phyloP scores from a whole-genome alignment of 2,888 invertebrate species.

The Lydus trimaculatus region DNA sequence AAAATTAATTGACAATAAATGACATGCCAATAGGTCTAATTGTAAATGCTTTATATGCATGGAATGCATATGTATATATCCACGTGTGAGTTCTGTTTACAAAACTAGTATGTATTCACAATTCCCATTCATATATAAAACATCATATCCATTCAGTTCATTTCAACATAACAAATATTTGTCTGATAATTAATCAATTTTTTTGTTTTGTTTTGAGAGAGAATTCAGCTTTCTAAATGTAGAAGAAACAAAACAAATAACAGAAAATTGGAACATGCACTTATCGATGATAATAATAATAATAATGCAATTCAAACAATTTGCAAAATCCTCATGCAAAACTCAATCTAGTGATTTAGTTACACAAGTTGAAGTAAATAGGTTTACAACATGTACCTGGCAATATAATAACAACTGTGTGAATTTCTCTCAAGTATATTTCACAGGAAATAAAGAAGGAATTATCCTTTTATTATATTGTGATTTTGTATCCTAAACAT shows the following conservation, averaged over 20 bases:
- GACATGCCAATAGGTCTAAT: conserved; percentile 2
- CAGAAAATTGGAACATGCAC: neutral
- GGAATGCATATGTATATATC: neutral
- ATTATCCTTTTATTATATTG: no score
- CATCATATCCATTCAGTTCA: neutral
- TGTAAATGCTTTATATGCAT: conserved; percentile 8
- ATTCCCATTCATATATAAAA: neutral
- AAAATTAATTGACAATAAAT: conserved; percentile 11
- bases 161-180: conserved; percentile 2
- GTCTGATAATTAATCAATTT: neutral
- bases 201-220: neutral
- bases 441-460: conserved; percentile 29
- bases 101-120: conserved; percentile 3
- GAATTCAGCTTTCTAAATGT: neutral
- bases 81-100: conserved; percentile 9
- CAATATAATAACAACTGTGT: conserved; percentile 37
- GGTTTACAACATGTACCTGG: conserved; percentile 26
- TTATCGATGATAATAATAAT: neutral
- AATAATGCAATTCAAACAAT: neutral
- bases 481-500: conserved; percentile 3
- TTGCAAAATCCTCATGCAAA: neutral
- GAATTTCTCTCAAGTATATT: conserved; percentile 34
- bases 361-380: no score
- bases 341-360: neutral
- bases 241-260: neutral